Evolutionary conservation across 2,888 invertebrate genomes (phyloP), one percentile per base, ranked within the genome.

Genomic region (Carpatolechia fugitivella): DNA sequence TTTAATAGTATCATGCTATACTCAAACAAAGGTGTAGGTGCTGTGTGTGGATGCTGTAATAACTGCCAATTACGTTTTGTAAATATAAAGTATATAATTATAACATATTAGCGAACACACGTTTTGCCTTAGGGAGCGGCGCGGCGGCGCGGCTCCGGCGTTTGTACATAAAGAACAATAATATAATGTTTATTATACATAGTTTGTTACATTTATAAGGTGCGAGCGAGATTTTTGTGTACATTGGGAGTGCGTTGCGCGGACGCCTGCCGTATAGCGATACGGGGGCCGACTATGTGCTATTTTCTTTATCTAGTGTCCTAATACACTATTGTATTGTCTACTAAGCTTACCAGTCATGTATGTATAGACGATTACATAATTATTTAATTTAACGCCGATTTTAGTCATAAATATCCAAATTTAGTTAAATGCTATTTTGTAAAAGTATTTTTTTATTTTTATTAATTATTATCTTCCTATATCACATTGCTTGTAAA

Each of bases 391-490:
- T 85, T 87, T 87, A 86, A 86, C 78, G 80, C 84, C 81, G 82
- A 83, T 85, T 84, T 84, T 89, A 90, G 89, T 90, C 89, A 90
- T 89, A 84, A 89, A 85, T 84, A 90, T 87, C 89, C 89, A 89
- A 90, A 90, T 89, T 89, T 90, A 89, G 89, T 86, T 86, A 83
- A 44, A 85, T 85, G 77, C 76, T 86, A 80, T 83, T 81, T 80
- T 80, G 80, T 76, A 78, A 72, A 74, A 70, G 76, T 72, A 75
- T 76, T 74, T 79, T 79, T 76, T 76, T 77, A 70, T 72, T 78
- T 74, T 75, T 68, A 77, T 72, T 72, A 77, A 79, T 74, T 14
- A 70, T 76, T 74, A 69, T 74, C 66, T 77, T 78, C 76, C 78
- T 82, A 72, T 74, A 78, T 79, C 76, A 78, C 78, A 76, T 78